phyloP scores from a whole-genome alignment of 2,888 invertebrate species.

The Chalcis sispes region DNA sequence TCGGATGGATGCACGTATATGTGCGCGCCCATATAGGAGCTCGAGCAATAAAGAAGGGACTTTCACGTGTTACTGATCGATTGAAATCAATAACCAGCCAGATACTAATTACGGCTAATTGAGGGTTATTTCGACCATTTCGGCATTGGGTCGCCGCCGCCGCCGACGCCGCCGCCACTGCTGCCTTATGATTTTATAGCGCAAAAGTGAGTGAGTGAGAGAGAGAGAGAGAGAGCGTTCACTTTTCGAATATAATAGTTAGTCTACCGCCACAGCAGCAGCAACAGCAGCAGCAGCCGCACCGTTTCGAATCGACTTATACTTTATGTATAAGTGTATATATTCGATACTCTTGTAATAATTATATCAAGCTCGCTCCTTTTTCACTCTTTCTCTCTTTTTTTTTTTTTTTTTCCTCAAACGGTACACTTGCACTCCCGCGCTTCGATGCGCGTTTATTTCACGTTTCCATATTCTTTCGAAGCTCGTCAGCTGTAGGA shows the following conservation, averaged over 20 bases:
- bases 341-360: constrained; percentile 23
- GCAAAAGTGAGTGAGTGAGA: too few species aligned
- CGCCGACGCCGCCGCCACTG: too few species aligned
- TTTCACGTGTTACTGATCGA: constrained; percentile 49
- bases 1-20: too few species aligned
- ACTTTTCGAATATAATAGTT: neutral
- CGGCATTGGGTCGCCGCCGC: constrained; percentile 54
- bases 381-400: neutral
- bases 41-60: constrained; percentile 39
- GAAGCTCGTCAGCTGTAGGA: constrained; percentile 47
- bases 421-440: neutral
- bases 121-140: constrained; percentile 48
- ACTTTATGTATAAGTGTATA: constrained; percentile 12
- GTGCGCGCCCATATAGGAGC: neutral
- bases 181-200: constrained; percentile 50
- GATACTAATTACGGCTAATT: constrained; percentile 57
- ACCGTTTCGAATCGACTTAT: constrained; percentile 39
- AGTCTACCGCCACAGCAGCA: neutral
- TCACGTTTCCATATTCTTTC: neutral
- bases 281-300: neutral
- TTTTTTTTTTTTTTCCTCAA: too few species aligned
- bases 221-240: too few species aligned
- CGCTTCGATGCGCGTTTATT: neutral
- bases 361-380: constrained; percentile 35
- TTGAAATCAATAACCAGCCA: constrained; percentile 58